Evolutionary conservation across 2,797 vertebrate species (phyloP), one percentile per base, ranked within the genome.

Genomic region (Discoglossus pictus): DNA sequence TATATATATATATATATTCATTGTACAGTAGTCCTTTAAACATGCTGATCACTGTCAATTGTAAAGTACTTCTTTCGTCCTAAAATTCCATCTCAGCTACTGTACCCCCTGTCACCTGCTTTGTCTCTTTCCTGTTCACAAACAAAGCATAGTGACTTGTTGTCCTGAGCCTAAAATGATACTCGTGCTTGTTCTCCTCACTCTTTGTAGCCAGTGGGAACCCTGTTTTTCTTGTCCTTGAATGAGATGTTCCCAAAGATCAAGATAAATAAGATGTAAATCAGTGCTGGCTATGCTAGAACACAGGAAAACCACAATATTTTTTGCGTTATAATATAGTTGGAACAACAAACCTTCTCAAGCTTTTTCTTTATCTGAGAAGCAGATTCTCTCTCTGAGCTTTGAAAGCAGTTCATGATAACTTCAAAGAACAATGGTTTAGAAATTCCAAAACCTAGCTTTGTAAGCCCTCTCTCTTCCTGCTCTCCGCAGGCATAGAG

Each of bases 231-330:
- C 74, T 75, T 18, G 4, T 31, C 59, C 59, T 71, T 74, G 73
- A 69, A 73, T 24, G 17, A 46, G 75, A 72, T 65, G 21, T 54
- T 53, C 43, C 73, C 68, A 61, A 73, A 61, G 61, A 74, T 31
- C 47, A 23, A 81, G 78, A 77, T 78, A 75, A 79, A 73, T 60
- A 76, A 63, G 72, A 62, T 70, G 65, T 62, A 76, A 80, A 70
- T 73, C 23, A 2, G 56, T 75, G 66, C 36, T 54, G 39, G 65
- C 76, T 76, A 69, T 62, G 69, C 67, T 13, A 59, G 73, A 72
- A 42, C 66, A 44, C 78, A 78, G 79, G 84, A 86, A 84, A 84
- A 75, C 77, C 75, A 62, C 79, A 80, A 76, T 73, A 72, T 77
- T 81, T 48, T 83, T 76, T 78, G 67, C 51, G 75, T 84, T 78